Evolutionary conservation across 2,113 vertebrate genomes (phyloP).

Genomic region (Delphinapterus leucas): DNA sequence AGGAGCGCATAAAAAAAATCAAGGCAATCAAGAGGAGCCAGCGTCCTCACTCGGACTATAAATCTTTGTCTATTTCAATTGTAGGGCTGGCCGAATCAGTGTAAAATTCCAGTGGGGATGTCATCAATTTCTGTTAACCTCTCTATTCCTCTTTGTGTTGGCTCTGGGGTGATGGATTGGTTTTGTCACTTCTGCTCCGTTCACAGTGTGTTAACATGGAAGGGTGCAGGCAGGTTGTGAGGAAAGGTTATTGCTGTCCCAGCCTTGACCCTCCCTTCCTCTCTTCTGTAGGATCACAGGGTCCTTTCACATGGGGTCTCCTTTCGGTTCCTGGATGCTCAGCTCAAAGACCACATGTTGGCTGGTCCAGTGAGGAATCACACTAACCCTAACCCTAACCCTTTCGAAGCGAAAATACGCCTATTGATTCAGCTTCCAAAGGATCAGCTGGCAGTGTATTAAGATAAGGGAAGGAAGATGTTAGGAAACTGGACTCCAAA

Average conservation of each 20-base stretch:
- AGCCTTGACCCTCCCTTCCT: constrained; percentile 86
- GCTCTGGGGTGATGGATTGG: constrained; percentile 95
- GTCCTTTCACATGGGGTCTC: constrained; percentile 50
- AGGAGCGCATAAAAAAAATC: constrained; percentile 89
- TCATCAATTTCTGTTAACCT: constrained; percentile 99
- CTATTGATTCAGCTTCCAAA: not conserved
- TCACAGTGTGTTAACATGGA: constrained; percentile 99
- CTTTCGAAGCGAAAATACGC: not conserved
- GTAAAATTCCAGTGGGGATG: constrained; percentile 97
- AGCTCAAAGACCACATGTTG: not conserved
- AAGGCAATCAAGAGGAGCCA: constrained; percentile 96
- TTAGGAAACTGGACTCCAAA: not conserved
- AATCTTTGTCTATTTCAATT: constrained; percentile 99
- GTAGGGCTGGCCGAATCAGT: constrained; percentile 94
- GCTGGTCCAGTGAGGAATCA: not conserved
- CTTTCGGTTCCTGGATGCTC: constrained; percentile 29
- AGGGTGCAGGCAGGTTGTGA: constrained; percentile 95
- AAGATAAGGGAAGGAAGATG: not conserved
- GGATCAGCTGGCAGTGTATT: no score
- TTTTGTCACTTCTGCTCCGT: constrained; percentile 98
- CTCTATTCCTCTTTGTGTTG: constrained; percentile 96
- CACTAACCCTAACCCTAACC: not conserved
- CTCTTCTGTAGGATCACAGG: constrained; percentile 79
- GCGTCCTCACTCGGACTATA: constrained; percentile 92
- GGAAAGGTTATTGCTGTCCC: constrained; percentile 89